Conservation (phyloP, 2,113 vertebrate genomes). For the Fregetta grallaria region DNA sequence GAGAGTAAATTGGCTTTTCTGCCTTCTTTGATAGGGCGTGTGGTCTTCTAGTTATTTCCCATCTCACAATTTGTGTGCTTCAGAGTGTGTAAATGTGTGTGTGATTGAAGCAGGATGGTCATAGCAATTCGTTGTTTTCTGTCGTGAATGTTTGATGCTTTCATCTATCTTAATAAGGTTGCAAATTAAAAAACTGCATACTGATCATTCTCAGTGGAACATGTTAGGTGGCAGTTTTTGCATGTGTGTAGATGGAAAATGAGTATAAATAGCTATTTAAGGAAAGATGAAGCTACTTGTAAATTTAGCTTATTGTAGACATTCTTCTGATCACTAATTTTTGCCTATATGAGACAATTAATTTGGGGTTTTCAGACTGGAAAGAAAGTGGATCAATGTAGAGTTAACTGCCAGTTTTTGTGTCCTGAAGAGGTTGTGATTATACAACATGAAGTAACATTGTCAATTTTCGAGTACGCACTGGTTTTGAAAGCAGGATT, state of each 20-base stretch:
- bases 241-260: background rate
- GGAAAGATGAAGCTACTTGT: background rate
- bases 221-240: background rate
- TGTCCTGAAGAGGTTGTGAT: background rate
- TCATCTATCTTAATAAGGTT: background rate
- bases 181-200: background rate
- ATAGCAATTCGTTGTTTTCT: background rate
- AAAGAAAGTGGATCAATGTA: background rate
- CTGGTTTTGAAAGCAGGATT: background rate
- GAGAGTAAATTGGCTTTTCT: background rate
- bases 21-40: background rate
- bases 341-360: background rate
- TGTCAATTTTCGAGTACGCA: accelerated
- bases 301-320: background rate
- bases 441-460: accelerated
- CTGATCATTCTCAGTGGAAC: background rate
- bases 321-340: background rate
- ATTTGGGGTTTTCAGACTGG: background rate
- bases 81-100: background rate
- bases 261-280: background rate
- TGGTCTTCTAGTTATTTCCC: background rate
- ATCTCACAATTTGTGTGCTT: background rate
- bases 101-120: background rate
- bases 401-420: background rate
- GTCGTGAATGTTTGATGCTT: background rate